Base-by-base conservation (phyloP, 2,888 invertebrate genomes). In the Drosophila rubida region DNA sequence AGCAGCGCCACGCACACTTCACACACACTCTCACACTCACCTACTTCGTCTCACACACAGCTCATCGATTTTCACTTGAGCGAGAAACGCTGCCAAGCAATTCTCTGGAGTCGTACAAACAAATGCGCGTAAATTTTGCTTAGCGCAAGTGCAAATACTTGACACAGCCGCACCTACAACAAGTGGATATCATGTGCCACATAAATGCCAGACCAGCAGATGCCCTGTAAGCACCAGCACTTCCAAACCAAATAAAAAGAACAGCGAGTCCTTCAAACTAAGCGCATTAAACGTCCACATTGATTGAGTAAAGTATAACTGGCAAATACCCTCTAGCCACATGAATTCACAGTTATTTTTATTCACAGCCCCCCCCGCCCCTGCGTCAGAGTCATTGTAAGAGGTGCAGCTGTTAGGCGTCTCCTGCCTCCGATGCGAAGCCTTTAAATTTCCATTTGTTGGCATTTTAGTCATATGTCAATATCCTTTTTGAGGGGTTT, bases 101-200 rank as follows among this genome's bases (percentile, higher is more conserved):
- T 70, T 78, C 87, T 74, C 82, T 64, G 69, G 71, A 80, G 83
- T 76, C 87, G 76, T 68, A 77, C 87, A 87, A 83, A 83, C 87
- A 89, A 89, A 84, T 76, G 83, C 78, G 89, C 85, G 89, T 81
- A 84, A 88, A 88, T 89, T 85, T 88, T 69, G 87, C 89, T 88
- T 88, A 81, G 88, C 80, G 78, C 80, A 74, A 83, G 77, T 76
- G 79, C 76, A 86, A 86, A 83, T 87, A 86, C 85, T 88, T 88
- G 86, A 84, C 83, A 78, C 75, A 75, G 75, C 80, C 87, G 82
- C 87, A 81, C 82, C 82, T 74, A 78, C 60, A 61, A 51, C 51
- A 59, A 59, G 51, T 60, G 45, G 55, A 14, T 32, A 11, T 11
- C 14, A 23, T n/a, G 22, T 13, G 9, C 5, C 8, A 5, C n/a